Conservation (phyloP, 2,113 vertebrate species). For the Muntiacus muntjak region DNA sequence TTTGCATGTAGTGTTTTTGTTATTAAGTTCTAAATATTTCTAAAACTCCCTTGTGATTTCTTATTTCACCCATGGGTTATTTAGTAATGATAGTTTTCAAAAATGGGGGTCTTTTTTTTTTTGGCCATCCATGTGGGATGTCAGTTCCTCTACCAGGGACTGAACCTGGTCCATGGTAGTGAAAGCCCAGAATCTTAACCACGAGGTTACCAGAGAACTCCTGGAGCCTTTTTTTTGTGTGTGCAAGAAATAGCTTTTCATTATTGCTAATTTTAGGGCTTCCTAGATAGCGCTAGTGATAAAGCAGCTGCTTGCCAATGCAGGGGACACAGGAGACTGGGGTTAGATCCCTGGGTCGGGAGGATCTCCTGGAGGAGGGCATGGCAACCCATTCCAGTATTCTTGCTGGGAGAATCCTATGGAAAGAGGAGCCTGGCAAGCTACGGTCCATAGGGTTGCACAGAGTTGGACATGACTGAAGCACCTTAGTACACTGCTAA, state of each 20-base stretch:
- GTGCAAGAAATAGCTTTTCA: neutral
- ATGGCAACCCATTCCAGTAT: neutral
- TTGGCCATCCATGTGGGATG: neutral
- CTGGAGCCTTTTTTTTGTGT: neutral
- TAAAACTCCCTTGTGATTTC: neutral
- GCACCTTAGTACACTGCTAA: neutral
- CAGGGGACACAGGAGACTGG: neutral
- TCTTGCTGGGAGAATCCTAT: neutral
- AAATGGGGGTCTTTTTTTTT: neutral
- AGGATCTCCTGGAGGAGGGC: neutral
- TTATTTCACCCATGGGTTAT: neutral
- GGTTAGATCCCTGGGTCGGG: neutral
- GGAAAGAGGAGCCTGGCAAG: neutral
- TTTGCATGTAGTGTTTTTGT: neutral
- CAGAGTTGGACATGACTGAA: neutral
- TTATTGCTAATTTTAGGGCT: neutral
- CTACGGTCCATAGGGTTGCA: neutral
- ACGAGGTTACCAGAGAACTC: neutral
- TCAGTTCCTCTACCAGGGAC: neutral
- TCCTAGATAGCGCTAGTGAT: neutral
- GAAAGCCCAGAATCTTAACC: neutral
- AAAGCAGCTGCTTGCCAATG: neutral
- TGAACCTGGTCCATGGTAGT: neutral
- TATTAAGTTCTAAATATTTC: neutral
- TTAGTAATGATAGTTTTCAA: neutral